Evolutionary conservation across 2,888 invertebrate species (phyloP), one percentile per base, ranked within the genome.

Genomic region (Allolobophora icterica): DNA sequence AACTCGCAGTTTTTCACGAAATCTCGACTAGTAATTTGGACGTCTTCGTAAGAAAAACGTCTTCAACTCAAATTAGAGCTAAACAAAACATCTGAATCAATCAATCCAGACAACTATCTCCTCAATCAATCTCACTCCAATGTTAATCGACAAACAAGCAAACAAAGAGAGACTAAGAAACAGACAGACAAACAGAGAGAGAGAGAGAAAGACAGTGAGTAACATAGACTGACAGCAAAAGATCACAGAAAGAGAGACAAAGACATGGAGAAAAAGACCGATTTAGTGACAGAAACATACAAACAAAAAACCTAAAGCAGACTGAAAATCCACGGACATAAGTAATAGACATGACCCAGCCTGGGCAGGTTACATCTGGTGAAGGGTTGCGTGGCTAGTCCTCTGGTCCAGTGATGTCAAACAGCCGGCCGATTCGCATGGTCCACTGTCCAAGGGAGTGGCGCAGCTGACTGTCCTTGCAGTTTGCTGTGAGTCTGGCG

Each of bases 371-470:
- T n/a, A 30, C 34, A 87, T 34, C 35, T 24, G 35, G 11, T 21
- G 17, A 8, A 87, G 13, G 87, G 87, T 87, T 33, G 34, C 21
- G 38, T 35, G 30, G 42, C 24, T 34, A 89, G 13, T 90, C 52
- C n/a, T 90, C 38, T 2, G 90, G 90, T 34, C 90, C 91, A 42
- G 21, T 17, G 84, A 93, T 92, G 24, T 93, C 93, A 84, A 93
- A 93, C 92, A 94, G 92, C 83, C 91, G 91, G 15, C 94, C 95
- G 42, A 96, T 95, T 91, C 96, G 95, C 93, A 96, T 96, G 92
- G 96, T 95, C 94, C 96, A 96, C 92, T 96, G 95, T 33, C 96
- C 96, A 84, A 96, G 95, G 91, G 96, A 96, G 93, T 96, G 96
- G 93, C 96, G 96, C 91, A 97, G 95, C 89, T 95, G 95, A 91